These are phyloP conservation scores for Platyrinchus mystaceus DNA, from an alignment of 2,797 vertebrate genomes.

Conservation along the genomic window DNA sequence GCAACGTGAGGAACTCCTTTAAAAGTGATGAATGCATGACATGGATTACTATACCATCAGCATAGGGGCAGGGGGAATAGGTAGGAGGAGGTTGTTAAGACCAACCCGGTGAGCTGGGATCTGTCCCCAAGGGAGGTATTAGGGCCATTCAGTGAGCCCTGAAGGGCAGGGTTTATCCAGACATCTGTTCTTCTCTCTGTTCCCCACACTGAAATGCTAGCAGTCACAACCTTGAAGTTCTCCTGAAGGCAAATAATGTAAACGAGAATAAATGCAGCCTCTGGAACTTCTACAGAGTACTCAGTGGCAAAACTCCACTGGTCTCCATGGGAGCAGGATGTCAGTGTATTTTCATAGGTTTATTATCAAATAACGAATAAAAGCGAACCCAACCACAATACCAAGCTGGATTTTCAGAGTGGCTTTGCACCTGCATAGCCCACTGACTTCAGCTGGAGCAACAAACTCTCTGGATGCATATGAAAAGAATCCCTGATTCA, in stretches of 20 bases:
- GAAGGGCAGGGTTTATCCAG: background rate
- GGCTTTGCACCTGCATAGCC: conserved; percentile 45
- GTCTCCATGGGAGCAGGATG: background rate
- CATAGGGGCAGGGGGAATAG: background rate
- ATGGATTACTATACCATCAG: background rate
- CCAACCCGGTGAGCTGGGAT: background rate
- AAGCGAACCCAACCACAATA: conserved; percentile 10
- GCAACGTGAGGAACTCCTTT: background rate
- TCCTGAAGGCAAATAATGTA: background rate
- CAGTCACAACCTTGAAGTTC: background rate
- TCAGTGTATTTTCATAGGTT: background rate
- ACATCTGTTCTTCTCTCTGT: background rate
- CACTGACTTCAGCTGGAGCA: conserved; percentile 18
- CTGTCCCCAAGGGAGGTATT: background rate
- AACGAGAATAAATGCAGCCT: background rate
- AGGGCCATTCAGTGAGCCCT: background rate
- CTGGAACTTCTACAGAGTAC: background rate
- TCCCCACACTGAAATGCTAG: background rate
- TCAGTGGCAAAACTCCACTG: background rate
- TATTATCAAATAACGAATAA: conserved; percentile 5
- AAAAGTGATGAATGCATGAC: background rate
- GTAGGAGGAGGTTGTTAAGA: background rate
- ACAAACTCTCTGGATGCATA: background rate
- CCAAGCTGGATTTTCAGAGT: background rate
- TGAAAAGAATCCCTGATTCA: background rate